Conservation (phyloP, 37 sponge, comb jelly and placozoan species). For the Mnemiopsis leidyi region DNA sequence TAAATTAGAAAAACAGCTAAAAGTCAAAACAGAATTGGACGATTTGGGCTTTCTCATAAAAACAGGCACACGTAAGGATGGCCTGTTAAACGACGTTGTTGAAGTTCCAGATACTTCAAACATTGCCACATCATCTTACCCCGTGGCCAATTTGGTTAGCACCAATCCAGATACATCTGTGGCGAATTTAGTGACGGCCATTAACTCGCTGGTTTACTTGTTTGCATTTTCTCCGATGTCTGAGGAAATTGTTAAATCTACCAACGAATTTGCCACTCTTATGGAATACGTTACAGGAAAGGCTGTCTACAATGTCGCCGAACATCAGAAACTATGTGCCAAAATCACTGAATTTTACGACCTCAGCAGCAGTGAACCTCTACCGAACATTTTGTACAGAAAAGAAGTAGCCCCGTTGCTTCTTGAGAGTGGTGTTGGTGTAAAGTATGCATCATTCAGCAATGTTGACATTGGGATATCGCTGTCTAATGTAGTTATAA, state of each 20-base stretch:
- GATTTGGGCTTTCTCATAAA: background rate
- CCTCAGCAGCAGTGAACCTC: no score
- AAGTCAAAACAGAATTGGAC: background rate
- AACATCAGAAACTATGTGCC: background rate
- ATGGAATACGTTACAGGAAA: background rate
- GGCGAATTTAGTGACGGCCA: background rate
- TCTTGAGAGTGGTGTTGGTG: no score
- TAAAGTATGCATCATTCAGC: background rate
- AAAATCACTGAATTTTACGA: no score
- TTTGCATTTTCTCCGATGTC: background rate
- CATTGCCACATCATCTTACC: background rate
- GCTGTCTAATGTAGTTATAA: background rate
- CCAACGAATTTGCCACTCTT: background rate
- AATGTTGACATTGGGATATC: background rate
- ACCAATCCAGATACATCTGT: background rate
- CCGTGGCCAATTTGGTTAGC: background rate
- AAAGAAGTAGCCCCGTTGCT: no score
- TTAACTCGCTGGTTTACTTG: constrained; percentile 1
- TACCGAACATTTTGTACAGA: no score
- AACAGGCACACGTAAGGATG: background rate
- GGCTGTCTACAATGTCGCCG: background rate
- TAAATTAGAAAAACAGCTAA: background rate
- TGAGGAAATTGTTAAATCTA: background rate
- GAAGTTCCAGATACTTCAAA: background rate
- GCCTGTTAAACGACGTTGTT: background rate